These are phyloP conservation scores for Astropecten irregularis DNA, from an alignment of 53 echinoderm and acorn worm species.

Conservation along the genomic window DNA sequence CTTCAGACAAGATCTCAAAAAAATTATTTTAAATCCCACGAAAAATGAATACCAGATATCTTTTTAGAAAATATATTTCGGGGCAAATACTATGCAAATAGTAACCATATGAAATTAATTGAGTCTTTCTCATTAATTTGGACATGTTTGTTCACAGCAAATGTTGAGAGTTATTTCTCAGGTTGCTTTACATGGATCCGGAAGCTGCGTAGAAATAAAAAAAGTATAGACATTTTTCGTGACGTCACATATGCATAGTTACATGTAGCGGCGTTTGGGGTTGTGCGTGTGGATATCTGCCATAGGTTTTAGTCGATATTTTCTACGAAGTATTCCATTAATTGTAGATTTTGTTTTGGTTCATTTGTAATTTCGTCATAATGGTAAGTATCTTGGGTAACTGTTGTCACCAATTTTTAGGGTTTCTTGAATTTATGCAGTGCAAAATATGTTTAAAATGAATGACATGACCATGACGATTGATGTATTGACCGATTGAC, in stretches of 20 bases:
- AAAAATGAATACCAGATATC: too few relatives aligned
- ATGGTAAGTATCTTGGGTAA: conserved; percentile 1
- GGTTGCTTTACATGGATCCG: background rate
- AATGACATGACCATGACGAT: too few relatives aligned
- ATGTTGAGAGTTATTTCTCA: too few relatives aligned
- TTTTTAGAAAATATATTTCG: too few relatives aligned
- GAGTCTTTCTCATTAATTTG: too few relatives aligned
- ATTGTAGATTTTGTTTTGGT: background rate
- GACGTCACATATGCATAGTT: conserved; percentile 52
- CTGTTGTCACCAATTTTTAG: too few relatives aligned
- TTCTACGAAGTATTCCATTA: background rate
- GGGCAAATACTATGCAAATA: too few relatives aligned
- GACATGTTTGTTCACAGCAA: too few relatives aligned
- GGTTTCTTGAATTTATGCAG: too few relatives aligned
- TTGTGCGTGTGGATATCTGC: background rate
- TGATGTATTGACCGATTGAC: too few relatives aligned
- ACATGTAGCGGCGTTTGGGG: conserved; percentile 15
- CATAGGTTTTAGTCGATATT: background rate
- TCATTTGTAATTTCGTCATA: background rate
- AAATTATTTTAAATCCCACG: conserved; percentile 10
- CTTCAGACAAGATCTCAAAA: background rate
- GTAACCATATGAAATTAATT: too few relatives aligned
- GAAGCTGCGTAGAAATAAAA: conserved; percentile 6
- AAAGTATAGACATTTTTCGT: background rate
- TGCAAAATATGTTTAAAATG: too few relatives aligned